Evolutionary conservation across 2,797 vertebrate species (phyloP), one percentile per base, ranked within the genome.

Genomic region (Schizopygopsis malacanthus): DNA sequence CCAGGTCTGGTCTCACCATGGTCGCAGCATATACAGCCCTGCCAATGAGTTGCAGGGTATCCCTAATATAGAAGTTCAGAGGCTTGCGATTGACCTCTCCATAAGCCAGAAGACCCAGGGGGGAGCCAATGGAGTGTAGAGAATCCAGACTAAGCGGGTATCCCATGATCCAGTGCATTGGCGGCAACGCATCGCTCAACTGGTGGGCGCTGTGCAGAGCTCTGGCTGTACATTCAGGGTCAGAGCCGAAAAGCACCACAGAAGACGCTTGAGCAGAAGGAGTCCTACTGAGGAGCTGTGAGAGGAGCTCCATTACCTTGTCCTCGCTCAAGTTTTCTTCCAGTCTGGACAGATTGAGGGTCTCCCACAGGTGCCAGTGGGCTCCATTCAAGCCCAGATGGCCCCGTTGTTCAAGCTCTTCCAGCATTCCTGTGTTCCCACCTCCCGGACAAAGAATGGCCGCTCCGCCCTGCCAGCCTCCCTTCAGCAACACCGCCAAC

Each of bases 151-250:
- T 95, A 87, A 98, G 93, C 0, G 97, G 97, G 16, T 96, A 96
- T 87, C 97, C 98, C 94, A 98, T 93, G 86, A 99, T 87, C 98
- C 98, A 99, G 87, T 95, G 97, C 72, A 97, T 91, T 0, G 96
- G 96, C 0, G 95, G 96, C 0, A 85, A 92, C 0, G 89, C 87
- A 28, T 95, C 89, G 10, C 95, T 94, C 1, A 94, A 59, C 12
- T 92, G 94, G 39, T 95, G 94, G 0, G 94, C 97, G 0, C 87
- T 95, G 65, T 80, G 91, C 75, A 99, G 94, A 73, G 98, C 82
- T 0, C 92, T 94, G 7, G 91, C 93, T 3, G 96, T 93, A 0
- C 88, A 96, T 73, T 90, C 92, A 0, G 94, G 93, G 45, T 97
- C 94, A 0, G 97, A 97, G 81, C 97, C 97, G 0, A 98, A 94